Evolutionary conservation across 2,113 vertebrate species (phyloP).

Genomic region (Pan troglodytes): DNA sequence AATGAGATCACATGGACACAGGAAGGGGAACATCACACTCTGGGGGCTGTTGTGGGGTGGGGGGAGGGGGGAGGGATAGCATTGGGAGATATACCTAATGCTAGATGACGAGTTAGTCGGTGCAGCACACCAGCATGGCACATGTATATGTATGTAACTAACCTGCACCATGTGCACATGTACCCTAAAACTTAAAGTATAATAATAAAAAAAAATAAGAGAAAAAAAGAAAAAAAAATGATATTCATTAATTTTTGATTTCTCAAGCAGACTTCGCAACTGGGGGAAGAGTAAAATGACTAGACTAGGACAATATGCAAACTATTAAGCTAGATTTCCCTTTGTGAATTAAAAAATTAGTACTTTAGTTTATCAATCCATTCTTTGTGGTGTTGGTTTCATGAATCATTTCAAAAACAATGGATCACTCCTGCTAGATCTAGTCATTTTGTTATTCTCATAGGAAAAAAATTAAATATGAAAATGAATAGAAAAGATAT

Average conservation of each 20-base stretch:
- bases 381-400: background rate
- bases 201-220: too few species aligned
- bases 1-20: too few species aligned
- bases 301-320: background rate
- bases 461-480: background rate
- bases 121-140: too few species aligned
- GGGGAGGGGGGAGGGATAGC: too few species aligned
- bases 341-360: background rate
- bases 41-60: too few species aligned
- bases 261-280: background rate
- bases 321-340: background rate
- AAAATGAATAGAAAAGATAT: background rate
- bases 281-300: background rate
- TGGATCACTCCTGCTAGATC: background rate
- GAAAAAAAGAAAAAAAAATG: background rate
- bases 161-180: too few species aligned
- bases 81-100: too few species aligned
- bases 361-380: background rate
- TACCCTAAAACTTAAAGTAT: too few species aligned
- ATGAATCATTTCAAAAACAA: background rate
- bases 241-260: background rate
- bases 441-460: background rate
- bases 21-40: too few species aligned
- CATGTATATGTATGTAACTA: too few species aligned
- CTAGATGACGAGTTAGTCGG: too few species aligned